These are phyloP conservation scores for Sepioteuthis lessoniana DNA, from an alignment of 2,888 invertebrate species.

Conservation along the genomic window DNA sequence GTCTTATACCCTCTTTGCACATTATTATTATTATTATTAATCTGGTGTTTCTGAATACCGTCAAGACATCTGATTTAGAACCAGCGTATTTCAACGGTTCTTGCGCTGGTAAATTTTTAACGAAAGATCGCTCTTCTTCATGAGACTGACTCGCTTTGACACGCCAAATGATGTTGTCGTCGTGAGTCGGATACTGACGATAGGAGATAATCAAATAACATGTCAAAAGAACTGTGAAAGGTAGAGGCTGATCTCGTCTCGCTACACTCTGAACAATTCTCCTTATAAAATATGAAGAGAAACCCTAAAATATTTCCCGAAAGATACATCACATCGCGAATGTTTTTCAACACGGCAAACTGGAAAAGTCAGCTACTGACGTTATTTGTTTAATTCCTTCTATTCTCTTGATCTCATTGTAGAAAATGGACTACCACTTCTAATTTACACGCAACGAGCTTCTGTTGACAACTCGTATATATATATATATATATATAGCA, in stretches of 20 bases:
- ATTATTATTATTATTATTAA: too few species aligned
- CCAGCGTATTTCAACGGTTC: background rate
- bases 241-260: background rate
- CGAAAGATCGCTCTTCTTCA: background rate
- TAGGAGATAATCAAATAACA: background rate
- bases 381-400: background rate
- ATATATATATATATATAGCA: slow-evolving; percentile 2
- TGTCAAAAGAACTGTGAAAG: background rate
- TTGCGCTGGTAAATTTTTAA: background rate
- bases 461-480: background rate
- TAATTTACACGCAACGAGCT: too few species aligned
- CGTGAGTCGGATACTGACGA: background rate
- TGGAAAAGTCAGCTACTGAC: background rate
- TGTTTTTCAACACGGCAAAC: background rate
- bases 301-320: background rate
- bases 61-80: background rate
- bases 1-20: too few species aligned
- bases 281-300: slow-evolving; percentile 11
- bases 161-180: background rate
- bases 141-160: background rate
- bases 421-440: too few species aligned
- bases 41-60: too few species aligned
- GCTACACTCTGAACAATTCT: background rate
- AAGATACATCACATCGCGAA: background rate
- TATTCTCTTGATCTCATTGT: background rate